These are phyloP conservation scores for Brienomyrus longianalis DNA, from an alignment of 2,113 vertebrate species.

Conservation along the genomic window DNA sequence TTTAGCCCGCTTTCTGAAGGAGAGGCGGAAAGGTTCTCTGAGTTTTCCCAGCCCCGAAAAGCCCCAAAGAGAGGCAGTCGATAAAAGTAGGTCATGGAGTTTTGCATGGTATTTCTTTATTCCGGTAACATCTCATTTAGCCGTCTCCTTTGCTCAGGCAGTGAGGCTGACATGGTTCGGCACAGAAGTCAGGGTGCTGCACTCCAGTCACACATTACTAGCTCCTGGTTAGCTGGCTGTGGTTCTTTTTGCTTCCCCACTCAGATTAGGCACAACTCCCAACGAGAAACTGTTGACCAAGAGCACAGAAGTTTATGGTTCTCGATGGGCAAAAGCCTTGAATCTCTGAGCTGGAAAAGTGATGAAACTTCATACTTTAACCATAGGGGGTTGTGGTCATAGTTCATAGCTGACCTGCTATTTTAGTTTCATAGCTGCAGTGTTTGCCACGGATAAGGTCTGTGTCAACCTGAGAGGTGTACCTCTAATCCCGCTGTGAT, in stretches of 20 bases:
- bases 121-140: neutral
- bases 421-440: neutral
- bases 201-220: neutral
- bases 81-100: slow-evolving; percentile 15
- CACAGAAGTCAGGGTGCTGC: neutral
- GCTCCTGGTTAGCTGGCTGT: neutral
- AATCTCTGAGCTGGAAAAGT: neutral
- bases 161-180: neutral
- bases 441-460: neutral
- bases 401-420: neutral
- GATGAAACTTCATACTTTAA: neutral
- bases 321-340: neutral
- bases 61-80: neutral
- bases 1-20: neutral
- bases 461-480: neutral
- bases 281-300: neutral
- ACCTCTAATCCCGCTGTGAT: neutral
- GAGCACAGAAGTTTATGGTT: neutral
- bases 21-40: slow-evolving; percentile 1
- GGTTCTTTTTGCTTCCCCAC: neutral
- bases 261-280: neutral
- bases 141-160: neutral
- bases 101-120: neutral
- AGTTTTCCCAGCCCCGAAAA: neutral
- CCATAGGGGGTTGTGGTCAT: neutral